Evolutionary conservation across 2,797 vertebrate genomes (phyloP).

Genomic region (Chrysolophus pictus): DNA sequence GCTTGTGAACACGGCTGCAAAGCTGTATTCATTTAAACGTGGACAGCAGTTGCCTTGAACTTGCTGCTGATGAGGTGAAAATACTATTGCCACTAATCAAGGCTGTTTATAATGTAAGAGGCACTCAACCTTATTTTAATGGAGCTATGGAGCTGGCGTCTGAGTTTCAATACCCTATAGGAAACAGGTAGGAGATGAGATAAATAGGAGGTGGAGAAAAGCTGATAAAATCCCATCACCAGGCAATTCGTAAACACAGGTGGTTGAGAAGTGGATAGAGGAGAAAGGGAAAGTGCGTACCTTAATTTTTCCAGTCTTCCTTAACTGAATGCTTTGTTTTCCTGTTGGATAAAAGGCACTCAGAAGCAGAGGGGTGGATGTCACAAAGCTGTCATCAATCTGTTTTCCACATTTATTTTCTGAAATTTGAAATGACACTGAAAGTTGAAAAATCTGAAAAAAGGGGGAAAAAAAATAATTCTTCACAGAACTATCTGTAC

Average conservation of each 20-base stretch:
- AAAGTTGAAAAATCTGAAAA: conserved; percentile 15
- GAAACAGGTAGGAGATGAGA: not conserved
- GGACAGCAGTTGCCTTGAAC: conserved; percentile 55
- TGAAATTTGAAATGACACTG: conserved; percentile 54
- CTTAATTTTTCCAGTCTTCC: not conserved
- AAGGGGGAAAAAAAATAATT: not conserved
- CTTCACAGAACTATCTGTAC: conserved; percentile 48
- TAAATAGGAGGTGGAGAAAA: not conserved
- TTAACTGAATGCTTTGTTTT: conserved; percentile 41
- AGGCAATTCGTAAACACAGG: not conserved
- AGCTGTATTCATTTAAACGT: not conserved
- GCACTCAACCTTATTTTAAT: not conserved
- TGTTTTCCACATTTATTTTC: conserved; percentile 57
- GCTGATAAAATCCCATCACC: not conserved
- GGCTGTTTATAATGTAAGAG: not conserved
- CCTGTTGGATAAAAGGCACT: conserved; percentile 32
- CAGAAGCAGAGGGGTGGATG: conserved; percentile 21
- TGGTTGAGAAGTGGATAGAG: not conserved
- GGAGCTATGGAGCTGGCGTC: not conserved
- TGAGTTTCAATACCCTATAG: not conserved
- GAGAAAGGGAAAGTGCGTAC: not conserved
- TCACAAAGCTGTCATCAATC: conserved; percentile 55
- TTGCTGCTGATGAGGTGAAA: conserved; percentile 28
- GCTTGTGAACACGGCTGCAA: not conserved
- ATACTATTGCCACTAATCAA: conserved; percentile 25